Evolutionary conservation across 2,113 vertebrate genomes (phyloP).

Genomic region (Notiomystis cincta): DNA sequence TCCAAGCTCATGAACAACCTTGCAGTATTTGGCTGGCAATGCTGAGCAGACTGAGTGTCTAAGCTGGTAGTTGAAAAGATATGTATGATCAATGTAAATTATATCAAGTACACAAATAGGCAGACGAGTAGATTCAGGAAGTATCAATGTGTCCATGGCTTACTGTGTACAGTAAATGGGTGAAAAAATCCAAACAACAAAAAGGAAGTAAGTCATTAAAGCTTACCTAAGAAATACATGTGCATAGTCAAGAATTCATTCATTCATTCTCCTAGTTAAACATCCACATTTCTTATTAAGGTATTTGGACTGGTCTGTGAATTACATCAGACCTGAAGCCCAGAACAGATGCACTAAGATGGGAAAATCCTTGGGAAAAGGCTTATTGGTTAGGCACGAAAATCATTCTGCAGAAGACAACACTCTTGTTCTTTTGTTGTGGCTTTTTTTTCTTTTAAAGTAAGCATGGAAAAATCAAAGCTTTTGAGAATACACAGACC

Average conservation of each 20-base stretch:
- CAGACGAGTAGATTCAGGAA: background rate
- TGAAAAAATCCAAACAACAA: background rate
- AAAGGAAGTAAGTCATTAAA: background rate
- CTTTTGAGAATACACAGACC: background rate
- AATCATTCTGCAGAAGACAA: background rate
- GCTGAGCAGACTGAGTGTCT: background rate
- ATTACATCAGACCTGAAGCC: background rate
- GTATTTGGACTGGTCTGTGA: background rate
- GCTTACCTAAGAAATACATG: too few relatives aligned
- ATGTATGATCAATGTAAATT: background rate
- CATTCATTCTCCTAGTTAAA: background rate
- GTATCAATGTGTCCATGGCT: background rate
- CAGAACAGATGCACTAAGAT: background rate
- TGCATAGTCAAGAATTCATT: too few relatives aligned
- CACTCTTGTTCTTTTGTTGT: background rate
- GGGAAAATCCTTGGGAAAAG: background rate
- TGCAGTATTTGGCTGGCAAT: background rate
- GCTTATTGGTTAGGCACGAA: background rate
- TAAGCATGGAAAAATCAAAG: background rate
- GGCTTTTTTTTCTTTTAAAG: background rate
- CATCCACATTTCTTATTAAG: background rate
- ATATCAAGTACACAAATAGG: background rate
- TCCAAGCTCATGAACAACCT: background rate
- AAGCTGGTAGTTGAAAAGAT: background rate
- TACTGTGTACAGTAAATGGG: background rate